phyloP scores from a whole-genome alignment of 2,113 vertebrate species.

The Ptyas mucosa region DNA sequence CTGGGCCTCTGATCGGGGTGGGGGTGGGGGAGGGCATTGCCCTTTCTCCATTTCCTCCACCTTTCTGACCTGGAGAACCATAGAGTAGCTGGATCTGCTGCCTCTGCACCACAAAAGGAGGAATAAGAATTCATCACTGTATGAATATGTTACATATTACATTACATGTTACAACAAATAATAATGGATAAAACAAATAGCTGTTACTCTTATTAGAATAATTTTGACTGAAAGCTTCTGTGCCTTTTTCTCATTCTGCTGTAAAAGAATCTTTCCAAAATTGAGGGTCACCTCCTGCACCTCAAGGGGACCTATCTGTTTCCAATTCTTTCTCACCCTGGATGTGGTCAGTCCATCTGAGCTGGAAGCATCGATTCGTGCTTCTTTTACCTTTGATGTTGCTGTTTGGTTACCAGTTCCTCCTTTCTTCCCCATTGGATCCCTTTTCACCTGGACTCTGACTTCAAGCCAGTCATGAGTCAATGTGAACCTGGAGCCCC shows the following conservation, averaged over 20 bases:
- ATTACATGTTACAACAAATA: background rate
- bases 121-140: background rate
- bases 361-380: background rate
- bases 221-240: background rate
- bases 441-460: background rate
- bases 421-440: background rate
- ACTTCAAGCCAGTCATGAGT: background rate
- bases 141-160: background rate
- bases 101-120: background rate
- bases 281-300: background rate
- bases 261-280: background rate
- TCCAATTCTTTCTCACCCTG: background rate
- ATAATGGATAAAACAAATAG: conserved; percentile 5
- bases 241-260: background rate
- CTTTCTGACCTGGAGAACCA: background rate
- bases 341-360: background rate
- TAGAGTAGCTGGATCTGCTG: background rate
- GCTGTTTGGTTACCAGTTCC: background rate
- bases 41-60: background rate
- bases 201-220: background rate
- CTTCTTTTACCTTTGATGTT: background rate
- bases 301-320: background rate
- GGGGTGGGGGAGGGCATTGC: too few relatives aligned
- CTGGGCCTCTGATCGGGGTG: rapidly evolving
- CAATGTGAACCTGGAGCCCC: background rate